Evolutionary conservation across 2,888 invertebrate species (phyloP), one percentile per base, ranked within the genome.

Genomic region (Adelognathus sp.): DNA sequence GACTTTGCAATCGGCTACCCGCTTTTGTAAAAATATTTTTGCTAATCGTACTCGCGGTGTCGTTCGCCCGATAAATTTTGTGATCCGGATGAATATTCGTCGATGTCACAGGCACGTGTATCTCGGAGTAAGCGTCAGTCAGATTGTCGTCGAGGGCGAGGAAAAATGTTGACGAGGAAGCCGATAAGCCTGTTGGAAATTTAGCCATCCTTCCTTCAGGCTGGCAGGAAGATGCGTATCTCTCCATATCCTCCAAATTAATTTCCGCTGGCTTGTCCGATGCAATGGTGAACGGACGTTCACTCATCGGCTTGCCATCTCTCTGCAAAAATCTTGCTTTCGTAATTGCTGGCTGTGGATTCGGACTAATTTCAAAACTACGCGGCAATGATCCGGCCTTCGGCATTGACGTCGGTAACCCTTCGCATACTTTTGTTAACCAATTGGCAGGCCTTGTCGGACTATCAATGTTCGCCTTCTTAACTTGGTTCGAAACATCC

Each of bases 341-440:
- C 36, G 88, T 87, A 88, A 86, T 91, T 3, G 64, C 93, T 41
- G 93, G 93, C 82, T 92, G 93, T 66, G 92, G 93, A 83, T 93
- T 93, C 1, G 94, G 93, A 50, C 93, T 92, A 29, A 95, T 93
- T 91, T 96, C 96, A 85, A 96, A 96, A 85, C 96, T 96, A 84
- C 96, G 93, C 0, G 96, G 96, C 69, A 96, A 90, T 0, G 96
- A 96, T 21, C 96, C 96, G 11, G 96, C 95, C 89, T 96, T 96
- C 87, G 94, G 94, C 66, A 93, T 93, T 0, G 94, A 93, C 3
- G 94, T 94, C 56, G 94, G 95, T 69, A 96, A 92, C 86, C 95
- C 95, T 83, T 95, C 94, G 82, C 94, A 94, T 83, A 96, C 95
- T 69, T 95, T 94, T 82, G 95, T 95, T 24, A 95, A 88, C 95